phyloP scores from a whole-genome alignment of 2,797 vertebrate genomes.

The Melanogrammus aeglefinus region DNA sequence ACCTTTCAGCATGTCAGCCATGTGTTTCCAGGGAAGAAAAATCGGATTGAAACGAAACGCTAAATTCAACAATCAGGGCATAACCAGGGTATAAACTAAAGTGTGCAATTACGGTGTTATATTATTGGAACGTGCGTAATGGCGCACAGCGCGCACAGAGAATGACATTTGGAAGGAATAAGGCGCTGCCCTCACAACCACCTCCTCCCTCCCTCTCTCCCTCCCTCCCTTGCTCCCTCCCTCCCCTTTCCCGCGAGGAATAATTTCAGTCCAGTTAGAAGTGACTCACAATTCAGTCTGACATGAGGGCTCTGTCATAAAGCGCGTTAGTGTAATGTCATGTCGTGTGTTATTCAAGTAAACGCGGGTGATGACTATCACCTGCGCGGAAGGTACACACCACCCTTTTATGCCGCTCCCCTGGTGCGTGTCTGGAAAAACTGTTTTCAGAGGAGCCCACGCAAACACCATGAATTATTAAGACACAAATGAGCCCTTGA shows the following conservation, averaged over 20 bases:
- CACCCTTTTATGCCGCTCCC: constrained; percentile 63
- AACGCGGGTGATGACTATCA: constrained; percentile 67
- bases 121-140: constrained; percentile 65
- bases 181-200: constrained; percentile 17
- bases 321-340: constrained; percentile 56
- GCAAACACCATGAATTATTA: constrained; percentile 80
- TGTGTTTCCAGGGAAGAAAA: constrained; percentile 33
- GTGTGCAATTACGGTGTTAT: constrained; percentile 58
- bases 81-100: constrained; percentile 47
- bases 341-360: constrained; percentile 63
- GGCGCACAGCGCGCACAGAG: constrained; percentile 49
- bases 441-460: constrained; percentile 67
- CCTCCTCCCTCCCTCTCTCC: no score
- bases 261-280: constrained; percentile 55
- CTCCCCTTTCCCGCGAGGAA: constrained; percentile 21
- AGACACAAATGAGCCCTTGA: constrained; percentile 70
- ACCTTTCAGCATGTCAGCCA: no score
- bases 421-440: constrained; percentile 75
- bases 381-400: constrained; percentile 56
- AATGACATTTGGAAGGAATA: constrained; percentile 54
- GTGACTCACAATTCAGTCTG: constrained; percentile 60
- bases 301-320: constrained; percentile 57
- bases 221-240: background rate
- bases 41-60: constrained; percentile 36
- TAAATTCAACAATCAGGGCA: constrained; percentile 41